These are phyloP conservation scores for Synanthedon tipuliformis DNA, from an alignment of 2,888 invertebrate species.

Conservation along the genomic window DNA sequence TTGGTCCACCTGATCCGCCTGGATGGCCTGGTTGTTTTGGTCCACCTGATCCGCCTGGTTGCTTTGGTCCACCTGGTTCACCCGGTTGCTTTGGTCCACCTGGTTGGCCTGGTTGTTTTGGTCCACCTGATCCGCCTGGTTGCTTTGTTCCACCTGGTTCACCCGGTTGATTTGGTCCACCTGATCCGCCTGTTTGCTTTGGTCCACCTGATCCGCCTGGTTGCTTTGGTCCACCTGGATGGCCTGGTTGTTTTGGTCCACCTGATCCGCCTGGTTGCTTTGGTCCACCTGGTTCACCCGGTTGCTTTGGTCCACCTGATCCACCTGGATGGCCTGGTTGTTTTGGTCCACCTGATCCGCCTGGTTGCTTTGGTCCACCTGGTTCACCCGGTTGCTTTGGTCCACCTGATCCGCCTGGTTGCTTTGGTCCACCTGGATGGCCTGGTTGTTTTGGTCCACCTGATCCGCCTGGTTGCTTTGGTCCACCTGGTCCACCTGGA, in stretches of 20 bases:
- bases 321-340: conserved; percentile 1
- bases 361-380: not conserved
- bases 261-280: conserved; percentile 42
- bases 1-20: not conserved
- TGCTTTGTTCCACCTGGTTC: not conserved
- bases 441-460: conserved; percentile 1
- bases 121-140: conserved; percentile 1
- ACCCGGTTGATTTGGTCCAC: not conserved
- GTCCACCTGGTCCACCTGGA: not conserved
- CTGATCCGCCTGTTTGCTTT: not conserved
- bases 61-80: not conserved
- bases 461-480: not conserved
- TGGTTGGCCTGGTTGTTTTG: not conserved
- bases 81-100: conserved; percentile 1
- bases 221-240: not conserved
- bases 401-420: not conserved
- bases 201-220: conserved; percentile 2
- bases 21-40: not conserved
- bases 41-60: not conserved
- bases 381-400: not conserved
- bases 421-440: not conserved
- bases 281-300: conserved; percentile 39
- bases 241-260: conserved; percentile 10
- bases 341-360: not conserved
- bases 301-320: conserved; percentile 19